A percentile compares a stretch with the other conserved stretches of the same genome.
Evolutionary conservation across 2,797 vertebrate genomes (phyloP).

Genomic region (Anolis apletophallus): DNA sequence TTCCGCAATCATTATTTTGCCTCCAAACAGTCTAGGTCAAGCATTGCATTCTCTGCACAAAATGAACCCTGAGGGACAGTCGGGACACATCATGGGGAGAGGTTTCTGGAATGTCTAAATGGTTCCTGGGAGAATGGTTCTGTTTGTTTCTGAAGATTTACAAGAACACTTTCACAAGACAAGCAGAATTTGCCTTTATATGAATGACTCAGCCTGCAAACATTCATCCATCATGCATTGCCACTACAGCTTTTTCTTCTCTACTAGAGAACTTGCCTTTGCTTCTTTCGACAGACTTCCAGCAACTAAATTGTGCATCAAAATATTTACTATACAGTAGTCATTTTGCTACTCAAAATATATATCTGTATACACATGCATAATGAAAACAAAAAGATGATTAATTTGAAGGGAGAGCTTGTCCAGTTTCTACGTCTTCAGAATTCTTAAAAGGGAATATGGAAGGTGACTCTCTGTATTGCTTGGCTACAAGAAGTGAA

Average conservation of each 20-base stretch:
- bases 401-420: slow-evolving; percentile 19
- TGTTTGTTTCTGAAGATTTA: slow-evolving; percentile 38
- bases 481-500: slow-evolving; percentile 34
- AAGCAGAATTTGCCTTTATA: slow-evolving; percentile 24
- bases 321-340: slow-evolving; percentile 27
- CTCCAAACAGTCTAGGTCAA: not conserved
- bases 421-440: slow-evolving; percentile 15
- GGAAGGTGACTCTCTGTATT: slow-evolving; percentile 10
- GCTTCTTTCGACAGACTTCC: slow-evolving; percentile 33
- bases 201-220: slow-evolving; percentile 31
- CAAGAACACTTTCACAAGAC: slow-evolving; percentile 32
- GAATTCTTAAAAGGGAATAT: slow-evolving; percentile 1
- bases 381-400: slow-evolving; percentile 36
- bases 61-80: slow-evolving; percentile 6
- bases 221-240: not conserved
- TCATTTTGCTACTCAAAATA: slow-evolving; percentile 41
- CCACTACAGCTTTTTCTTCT: slow-evolving; percentile 27
- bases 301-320: slow-evolving; percentile 17
- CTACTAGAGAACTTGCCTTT: not conserved
- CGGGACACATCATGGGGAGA: not conserved
- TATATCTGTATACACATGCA: slow-evolving; percentile 31
- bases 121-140: slow-evolving; percentile 10
- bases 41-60: slow-evolving; percentile 6
- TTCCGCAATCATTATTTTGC: not conserved
- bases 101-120: slow-evolving; percentile 21